These are phyloP conservation scores for Eledona agricola DNA, from an alignment of 2,888 invertebrate species.

Conservation along the genomic window DNA sequence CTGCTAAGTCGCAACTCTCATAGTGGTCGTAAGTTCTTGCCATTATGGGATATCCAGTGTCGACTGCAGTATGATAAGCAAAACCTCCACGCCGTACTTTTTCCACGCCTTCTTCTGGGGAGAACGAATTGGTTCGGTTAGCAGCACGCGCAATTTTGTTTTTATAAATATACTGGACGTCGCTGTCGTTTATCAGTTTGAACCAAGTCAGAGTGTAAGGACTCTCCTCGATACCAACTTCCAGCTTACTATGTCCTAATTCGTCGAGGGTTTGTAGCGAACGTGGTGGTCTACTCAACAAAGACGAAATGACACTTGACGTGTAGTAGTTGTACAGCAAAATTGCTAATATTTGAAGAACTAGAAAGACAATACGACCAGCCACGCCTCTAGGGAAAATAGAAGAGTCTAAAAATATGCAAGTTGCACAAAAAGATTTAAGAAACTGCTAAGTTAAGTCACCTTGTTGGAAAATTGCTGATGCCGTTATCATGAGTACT, in stretches of 20 bases:
- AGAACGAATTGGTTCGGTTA: slow-evolving; percentile 40
- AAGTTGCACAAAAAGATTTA: slow-evolving; percentile 17
- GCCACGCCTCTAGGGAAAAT: slow-evolving; percentile 47
- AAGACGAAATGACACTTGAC: slow-evolving; percentile 68
- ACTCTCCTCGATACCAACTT: slow-evolving; percentile 64
- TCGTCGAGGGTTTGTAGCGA: slow-evolving; percentile 65
- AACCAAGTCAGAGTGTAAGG: slow-evolving; percentile 62
- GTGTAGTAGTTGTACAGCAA: slow-evolving; percentile 69
- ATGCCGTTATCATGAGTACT: slow-evolving; percentile 55
- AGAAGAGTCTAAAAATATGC: slow-evolving; percentile 47
- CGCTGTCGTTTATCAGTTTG: slow-evolving; percentile 45
- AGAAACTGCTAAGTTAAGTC: slow-evolving; percentile 1
- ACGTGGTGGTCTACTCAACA: slow-evolving; percentile 65
- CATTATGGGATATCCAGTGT: slow-evolving; percentile 60
- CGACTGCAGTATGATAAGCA: slow-evolving; percentile 65
- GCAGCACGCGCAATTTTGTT: slow-evolving; percentile 38
- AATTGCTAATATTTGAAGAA: slow-evolving; percentile 55
- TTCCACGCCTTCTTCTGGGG: slow-evolving; percentile 57
- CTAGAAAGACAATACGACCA: slow-evolving; percentile 52
- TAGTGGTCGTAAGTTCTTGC: slow-evolving; percentile 60
- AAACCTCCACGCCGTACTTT: slow-evolving; percentile 63
- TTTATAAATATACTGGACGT: slow-evolving; percentile 44
- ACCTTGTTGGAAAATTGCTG: slow-evolving; percentile 55
- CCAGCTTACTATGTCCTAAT: slow-evolving; percentile 63
- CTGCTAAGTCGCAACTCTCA: slow-evolving; percentile 63